Percentiles rank a stretch among this genome's conserved stretches.
Conservation (phyloP, 2,888 invertebrate species). For the Morpho achilles region DNA sequence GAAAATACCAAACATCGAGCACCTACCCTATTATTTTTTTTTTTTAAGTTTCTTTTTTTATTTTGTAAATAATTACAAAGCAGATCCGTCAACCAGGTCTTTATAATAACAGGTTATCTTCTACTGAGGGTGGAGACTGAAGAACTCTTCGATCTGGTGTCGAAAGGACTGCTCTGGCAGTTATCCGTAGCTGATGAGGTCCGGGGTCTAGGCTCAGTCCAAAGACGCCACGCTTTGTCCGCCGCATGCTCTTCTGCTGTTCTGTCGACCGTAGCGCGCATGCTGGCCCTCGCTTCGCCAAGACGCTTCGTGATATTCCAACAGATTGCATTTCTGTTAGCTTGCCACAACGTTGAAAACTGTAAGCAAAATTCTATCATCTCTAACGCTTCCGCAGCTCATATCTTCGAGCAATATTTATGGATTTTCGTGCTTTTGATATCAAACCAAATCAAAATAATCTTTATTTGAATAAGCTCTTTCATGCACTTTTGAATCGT, state of each 20-base stretch:
- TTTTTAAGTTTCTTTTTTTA: too few relatives aligned
- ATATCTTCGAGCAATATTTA: too few relatives aligned
- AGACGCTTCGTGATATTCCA: slow-evolving; percentile 47
- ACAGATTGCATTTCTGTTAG: slow-evolving; percentile 47
- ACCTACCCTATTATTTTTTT: too few relatives aligned
- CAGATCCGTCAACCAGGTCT: too few relatives aligned
- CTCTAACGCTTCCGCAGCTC: too few relatives aligned
- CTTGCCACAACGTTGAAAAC: slow-evolving; percentile 45
- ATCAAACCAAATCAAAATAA: too few relatives aligned
- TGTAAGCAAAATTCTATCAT: slow-evolving; percentile 35
- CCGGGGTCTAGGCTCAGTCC: slow-evolving; percentile 27
- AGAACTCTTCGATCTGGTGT: slow-evolving; percentile 43
- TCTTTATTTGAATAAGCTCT: too few relatives aligned
- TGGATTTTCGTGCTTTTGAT: too few relatives aligned
- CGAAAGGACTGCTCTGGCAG: slow-evolving; percentile 50
- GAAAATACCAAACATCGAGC: too few relatives aligned
- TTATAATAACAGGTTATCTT: slow-evolving; percentile 45
- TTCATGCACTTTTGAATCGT: too few relatives aligned
- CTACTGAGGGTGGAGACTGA: slow-evolving; percentile 51
- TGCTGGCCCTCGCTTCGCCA: slow-evolving; percentile 46
- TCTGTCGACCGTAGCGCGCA: slow-evolving; percentile 40
- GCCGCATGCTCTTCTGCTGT: slow-evolving; percentile 43
- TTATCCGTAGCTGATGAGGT: slow-evolving; percentile 41
- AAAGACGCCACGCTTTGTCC: slow-evolving; percentile 32
- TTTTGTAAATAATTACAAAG: too few relatives aligned